phyloP scores from a whole-genome alignment of 2,888 invertebrate genomes.

The Agrochola lychnidis region DNA sequence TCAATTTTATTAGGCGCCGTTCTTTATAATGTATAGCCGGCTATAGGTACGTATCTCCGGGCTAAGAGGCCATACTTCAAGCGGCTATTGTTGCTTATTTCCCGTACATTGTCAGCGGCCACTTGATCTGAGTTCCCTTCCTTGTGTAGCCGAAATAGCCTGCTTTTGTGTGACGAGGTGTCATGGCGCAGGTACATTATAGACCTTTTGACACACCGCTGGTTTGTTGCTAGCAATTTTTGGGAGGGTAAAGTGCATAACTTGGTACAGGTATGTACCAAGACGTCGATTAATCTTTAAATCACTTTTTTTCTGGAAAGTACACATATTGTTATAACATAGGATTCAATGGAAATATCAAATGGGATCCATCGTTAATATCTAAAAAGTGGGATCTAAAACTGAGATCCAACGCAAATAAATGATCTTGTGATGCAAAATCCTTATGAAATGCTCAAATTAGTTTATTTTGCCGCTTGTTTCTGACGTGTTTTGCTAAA shows the following conservation, averaged over 20 bases:
- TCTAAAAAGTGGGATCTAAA: too few relatives aligned
- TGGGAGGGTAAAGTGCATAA: background rate
- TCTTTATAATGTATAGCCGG: slow-evolving; percentile 36
- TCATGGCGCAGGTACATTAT: slow-evolving; percentile 58
- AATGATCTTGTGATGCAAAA: background rate
- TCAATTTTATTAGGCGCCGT: slow-evolving; percentile 43
- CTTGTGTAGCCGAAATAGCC: slow-evolving; percentile 65
- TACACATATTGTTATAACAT: too few relatives aligned
- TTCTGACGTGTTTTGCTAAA: too few relatives aligned
- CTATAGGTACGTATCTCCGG: slow-evolving; percentile 37
- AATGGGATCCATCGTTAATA: too few relatives aligned
- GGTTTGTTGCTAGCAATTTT: slow-evolving; percentile 26
- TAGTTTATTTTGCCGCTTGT: too few relatives aligned
- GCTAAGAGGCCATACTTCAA: slow-evolving; percentile 64
- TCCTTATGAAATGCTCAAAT: background rate
- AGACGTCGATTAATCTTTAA: background rate
- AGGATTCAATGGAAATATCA: too few relatives aligned
- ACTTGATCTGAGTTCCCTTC: slow-evolving; percentile 67
- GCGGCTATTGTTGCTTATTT: slow-evolving; percentile 68
- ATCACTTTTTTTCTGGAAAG: too few relatives aligned
- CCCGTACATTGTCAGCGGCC: slow-evolving; percentile 67
- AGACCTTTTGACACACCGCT: slow-evolving; percentile 46
- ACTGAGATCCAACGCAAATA: too few relatives aligned
- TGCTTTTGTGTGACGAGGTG: slow-evolving; percentile 59
- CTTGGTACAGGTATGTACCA: background rate